A percentile compares a stretch with the other conserved stretches of the same genome.
phyloP scores from a whole-genome alignment of 2,797 vertebrate species.

The Paedocypris micromegethes region DNA sequence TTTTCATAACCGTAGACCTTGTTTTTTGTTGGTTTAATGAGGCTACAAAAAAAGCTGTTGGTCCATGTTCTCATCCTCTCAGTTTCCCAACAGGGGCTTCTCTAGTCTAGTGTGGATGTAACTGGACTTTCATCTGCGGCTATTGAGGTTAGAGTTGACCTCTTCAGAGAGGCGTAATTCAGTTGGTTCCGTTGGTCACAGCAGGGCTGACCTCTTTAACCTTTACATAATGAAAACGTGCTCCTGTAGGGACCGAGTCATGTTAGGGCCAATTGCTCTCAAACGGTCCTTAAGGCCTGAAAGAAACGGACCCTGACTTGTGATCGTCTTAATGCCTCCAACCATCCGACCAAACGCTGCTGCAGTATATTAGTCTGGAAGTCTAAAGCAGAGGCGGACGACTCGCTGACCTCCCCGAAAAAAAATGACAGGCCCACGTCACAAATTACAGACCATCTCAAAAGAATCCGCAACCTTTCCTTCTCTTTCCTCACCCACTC shows the following conservation, averaged over 20 bases:
- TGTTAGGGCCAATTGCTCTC: slow-evolving; percentile 17
- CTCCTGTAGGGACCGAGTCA: slow-evolving; percentile 15
- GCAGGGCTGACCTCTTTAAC: slow-evolving; percentile 19
- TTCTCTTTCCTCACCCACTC: slow-evolving; percentile 14
- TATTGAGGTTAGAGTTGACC: slow-evolving; percentile 15
- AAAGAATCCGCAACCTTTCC: slow-evolving; percentile 57
- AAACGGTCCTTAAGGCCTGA: not conserved
- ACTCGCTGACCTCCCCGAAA: slow-evolving; percentile 46
- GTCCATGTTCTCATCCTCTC: no score
- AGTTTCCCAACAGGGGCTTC: no score
- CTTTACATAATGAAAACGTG: slow-evolving; percentile 15
- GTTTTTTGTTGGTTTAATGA: no score
- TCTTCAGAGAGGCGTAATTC: slow-evolving; percentile 14
- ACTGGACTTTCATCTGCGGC: no score
- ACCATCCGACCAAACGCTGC: not conserved
- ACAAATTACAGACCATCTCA: slow-evolving; percentile 71
- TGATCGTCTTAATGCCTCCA: slow-evolving; percentile 5
- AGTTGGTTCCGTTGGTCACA: slow-evolving; percentile 15
- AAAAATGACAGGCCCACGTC: slow-evolving; percentile 69
- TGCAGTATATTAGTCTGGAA: slow-evolving; percentile 11
- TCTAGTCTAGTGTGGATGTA: no score
- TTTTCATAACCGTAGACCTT: no score
- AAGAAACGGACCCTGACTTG: slow-evolving; percentile 10
- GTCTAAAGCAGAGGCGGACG: slow-evolving; percentile 21
- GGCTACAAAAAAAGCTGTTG: no score